These are phyloP conservation scores for Eupithecia inturbata DNA, from an alignment of 2,888 invertebrate genomes.

Conservation along the genomic window DNA sequence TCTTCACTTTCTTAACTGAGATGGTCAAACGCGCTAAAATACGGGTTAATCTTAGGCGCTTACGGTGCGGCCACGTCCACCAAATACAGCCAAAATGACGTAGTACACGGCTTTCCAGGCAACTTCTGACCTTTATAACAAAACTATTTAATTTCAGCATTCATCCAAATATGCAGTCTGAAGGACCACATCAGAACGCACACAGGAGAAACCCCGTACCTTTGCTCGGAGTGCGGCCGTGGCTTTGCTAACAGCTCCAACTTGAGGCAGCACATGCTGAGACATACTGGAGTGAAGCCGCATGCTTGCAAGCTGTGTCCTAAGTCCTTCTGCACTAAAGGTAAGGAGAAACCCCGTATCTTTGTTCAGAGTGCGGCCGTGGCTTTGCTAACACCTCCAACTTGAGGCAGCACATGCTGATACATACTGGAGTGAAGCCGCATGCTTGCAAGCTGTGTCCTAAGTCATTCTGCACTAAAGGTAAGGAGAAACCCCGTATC, in stretches of 20 bases:
- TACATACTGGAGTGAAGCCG: conserved; percentile 82
- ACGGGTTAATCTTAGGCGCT: too few relatives aligned
- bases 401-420: conserved; percentile 82
- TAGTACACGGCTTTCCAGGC: too few relatives aligned
- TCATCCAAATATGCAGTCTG: conserved; percentile 80
- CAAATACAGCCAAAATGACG: too few relatives aligned
- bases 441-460: conserved; percentile 83
- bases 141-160: conserved; percentile 61
- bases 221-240: conserved; percentile 84
- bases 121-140: too few relatives aligned
- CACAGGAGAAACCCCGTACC: conserved; percentile 81
- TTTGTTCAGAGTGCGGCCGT: conserved; percentile 60
- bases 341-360: conserved; percentile 49
- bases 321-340: conserved; percentile 82
- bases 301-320: conserved; percentile 83
- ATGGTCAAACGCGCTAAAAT: too few relatives aligned
- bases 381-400: conserved; percentile 83
- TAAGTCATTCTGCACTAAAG: conserved; percentile 82
- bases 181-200: conserved; percentile 83
- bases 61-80: too few relatives aligned
- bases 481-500: conserved; percentile 49
- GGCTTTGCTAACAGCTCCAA: conserved; percentile 83
- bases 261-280: conserved; percentile 82
- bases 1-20: too few relatives aligned
- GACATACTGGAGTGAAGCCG: conserved; percentile 82